A percentile compares a stretch with the other conserved stretches of the same genome.
Evolutionary conservation across 2,888 invertebrate genomes (phyloP).

Genomic region (Pomacea canaliculata): DNA sequence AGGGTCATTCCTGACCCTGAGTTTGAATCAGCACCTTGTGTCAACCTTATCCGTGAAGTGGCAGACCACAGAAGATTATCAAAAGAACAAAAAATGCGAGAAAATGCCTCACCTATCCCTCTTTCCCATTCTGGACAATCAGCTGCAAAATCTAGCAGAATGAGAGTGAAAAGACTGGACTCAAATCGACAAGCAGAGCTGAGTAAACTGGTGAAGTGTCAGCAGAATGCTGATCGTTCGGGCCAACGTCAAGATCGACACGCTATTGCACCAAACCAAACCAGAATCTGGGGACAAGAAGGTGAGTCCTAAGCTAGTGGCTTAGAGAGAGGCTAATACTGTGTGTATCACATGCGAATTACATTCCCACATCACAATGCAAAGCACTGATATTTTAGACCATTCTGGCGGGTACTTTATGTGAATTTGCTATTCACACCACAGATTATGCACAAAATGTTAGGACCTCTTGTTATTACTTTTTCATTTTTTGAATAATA

Average conservation of each 20-base stretch:
- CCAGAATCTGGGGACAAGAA: constrained; percentile 35
- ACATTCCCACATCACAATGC: too few relatives aligned
- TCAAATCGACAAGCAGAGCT: constrained; percentile 21
- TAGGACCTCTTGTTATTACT: neutral
- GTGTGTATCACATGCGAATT: too few relatives aligned
- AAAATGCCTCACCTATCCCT: constrained; percentile 1
- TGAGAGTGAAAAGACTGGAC: constrained; percentile 13
- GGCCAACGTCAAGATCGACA: constrained; percentile 11
- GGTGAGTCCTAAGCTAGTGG: constrained; percentile 32
- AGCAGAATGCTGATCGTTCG: constrained; percentile 22
- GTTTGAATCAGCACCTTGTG: neutral
- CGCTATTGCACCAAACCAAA: neutral
- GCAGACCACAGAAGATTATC: constrained; percentile 6
- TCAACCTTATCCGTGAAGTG: constrained; percentile 14
- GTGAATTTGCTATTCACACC: too few relatives aligned
- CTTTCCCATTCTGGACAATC: neutral
- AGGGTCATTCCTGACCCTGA: neutral
- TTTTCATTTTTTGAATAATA: neutral
- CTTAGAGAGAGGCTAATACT: too few relatives aligned
- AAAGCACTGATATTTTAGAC: too few relatives aligned
- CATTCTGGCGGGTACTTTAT: too few relatives aligned
- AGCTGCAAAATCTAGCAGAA: neutral
- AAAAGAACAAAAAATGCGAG: constrained; percentile 5
- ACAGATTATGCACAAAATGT: too few relatives aligned
- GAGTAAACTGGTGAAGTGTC: constrained; percentile 26